Conservation (phyloP, 2,888 invertebrate species). For the Phasia obesa region DNA sequence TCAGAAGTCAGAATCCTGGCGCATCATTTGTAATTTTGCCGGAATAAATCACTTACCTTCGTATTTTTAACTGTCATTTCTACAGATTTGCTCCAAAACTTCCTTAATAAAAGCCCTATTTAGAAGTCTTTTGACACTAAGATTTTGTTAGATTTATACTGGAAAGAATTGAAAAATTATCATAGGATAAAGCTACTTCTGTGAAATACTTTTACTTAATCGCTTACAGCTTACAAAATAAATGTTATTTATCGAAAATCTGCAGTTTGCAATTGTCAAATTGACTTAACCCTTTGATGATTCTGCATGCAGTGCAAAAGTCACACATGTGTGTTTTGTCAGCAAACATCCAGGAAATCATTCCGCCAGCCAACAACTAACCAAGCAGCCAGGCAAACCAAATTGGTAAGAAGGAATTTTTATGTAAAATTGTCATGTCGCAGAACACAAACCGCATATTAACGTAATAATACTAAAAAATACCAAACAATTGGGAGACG, state of each 20-base stretch:
- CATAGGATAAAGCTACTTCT: too few relatives aligned
- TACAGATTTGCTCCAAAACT: too few relatives aligned
- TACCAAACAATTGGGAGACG: conserved; percentile 40
- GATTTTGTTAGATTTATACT: too few relatives aligned
- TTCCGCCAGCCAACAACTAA: conserved; percentile 46
- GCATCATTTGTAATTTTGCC: too few relatives aligned
- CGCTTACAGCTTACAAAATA: too few relatives aligned
- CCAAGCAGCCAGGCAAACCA: conserved; percentile 37
- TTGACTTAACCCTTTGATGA: neutral
- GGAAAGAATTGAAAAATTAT: too few relatives aligned
- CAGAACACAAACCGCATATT: conserved; percentile 69
- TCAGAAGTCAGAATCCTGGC: too few relatives aligned
- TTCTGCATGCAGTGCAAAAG: neutral
- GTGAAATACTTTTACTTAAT: too few relatives aligned
- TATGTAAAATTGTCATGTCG: conserved; percentile 62
- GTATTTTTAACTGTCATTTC: too few relatives aligned
- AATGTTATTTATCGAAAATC: neutral
- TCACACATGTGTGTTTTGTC: conserved; percentile 45
- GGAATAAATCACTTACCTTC: too few relatives aligned
- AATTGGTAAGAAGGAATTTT: conserved; percentile 60
- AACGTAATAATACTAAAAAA: conserved; percentile 67
- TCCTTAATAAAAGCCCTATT: too few relatives aligned
- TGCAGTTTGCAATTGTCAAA: neutral
- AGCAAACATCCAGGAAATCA: conserved; percentile 46
- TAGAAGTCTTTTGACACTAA: too few relatives aligned